Evolutionary conservation across 2,113 vertebrate genomes (phyloP), one percentile per base, ranked within the genome.

Genomic region (Budorcas taxicolor): DNA sequence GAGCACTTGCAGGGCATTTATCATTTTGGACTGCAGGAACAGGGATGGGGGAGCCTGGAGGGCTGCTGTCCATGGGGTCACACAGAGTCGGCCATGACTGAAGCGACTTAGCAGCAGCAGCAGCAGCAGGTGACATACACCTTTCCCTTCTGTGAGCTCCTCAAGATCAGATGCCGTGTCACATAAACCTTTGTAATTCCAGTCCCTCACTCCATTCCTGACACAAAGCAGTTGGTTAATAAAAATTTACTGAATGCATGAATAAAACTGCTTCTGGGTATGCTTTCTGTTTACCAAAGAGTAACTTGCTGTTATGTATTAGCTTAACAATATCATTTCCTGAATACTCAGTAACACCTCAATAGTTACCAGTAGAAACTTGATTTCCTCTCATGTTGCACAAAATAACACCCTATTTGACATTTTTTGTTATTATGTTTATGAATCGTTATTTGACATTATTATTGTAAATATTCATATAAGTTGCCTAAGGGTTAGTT

Each of bases 41-140:
- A 86, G 62, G 62, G 31, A 71, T 0, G 10, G n/a, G 67, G 19
- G 9, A 71, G 9, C 19, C 19, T 36, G n/a, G n/a, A 3, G 67
- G n/a, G 64, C 64, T 36, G n/a, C 64, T 4, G 0, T 71, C 19
- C 36, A 36, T 12, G 64, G 67, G n/a, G 19, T 71, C 5, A 0
- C n/a, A 40, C n/a, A 71, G n/a, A 71, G n/a, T 40, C 2, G 0
- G n/a, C n/a, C 67, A 36, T 0, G 1, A 21, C 67, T 71, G n/a
- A 36, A 71, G 67, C 0, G 5, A 36, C 9, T 36, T 40, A 71
- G 67, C 67, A 71, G 67, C 67, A 71, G n/a, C 33, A 36, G 64
- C n/a, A 71, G n/a, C 67, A 71, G 67, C 9, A 36, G 19, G 1
- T n/a, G 33, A 31, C 15, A 47, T 71, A 6, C 5, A 87, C n/a